Conservation (phyloP, 2,888 invertebrate genomes). For the Keiferia lycopersicella region DNA sequence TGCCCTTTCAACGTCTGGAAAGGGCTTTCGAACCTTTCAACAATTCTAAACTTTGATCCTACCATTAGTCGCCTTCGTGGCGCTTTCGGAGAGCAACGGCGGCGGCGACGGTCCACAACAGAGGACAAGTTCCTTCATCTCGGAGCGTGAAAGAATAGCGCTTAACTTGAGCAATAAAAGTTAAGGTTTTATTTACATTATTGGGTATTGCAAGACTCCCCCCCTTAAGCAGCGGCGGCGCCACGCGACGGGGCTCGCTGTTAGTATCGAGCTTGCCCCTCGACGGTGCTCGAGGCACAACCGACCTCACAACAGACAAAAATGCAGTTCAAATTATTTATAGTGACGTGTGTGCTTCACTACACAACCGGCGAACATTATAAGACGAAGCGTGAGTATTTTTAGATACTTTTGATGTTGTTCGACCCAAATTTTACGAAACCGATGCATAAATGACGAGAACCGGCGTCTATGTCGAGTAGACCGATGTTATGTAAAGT, state of each 20-base stretch:
- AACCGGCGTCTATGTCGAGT: neutral
- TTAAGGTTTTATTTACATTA: conserved; percentile 73
- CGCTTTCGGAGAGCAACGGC: neutral
- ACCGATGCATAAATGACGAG: neutral
- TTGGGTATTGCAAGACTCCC: conserved; percentile 74
- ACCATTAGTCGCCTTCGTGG: neutral
- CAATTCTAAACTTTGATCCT: neutral
- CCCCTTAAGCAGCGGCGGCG: conserved; percentile 46
- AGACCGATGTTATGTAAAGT: conserved; percentile 13
- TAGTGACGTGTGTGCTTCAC: conserved; percentile 68
- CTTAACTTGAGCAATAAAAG: conserved; percentile 38
- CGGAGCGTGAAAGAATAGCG: neutral
- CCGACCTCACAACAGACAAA: conserved; percentile 45
- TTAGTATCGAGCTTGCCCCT: conserved; percentile 66
- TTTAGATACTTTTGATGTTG: conserved; percentile 36
- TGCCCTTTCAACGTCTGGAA: conserved; percentile 16
- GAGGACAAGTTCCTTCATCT: neutral
- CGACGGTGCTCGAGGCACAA: conserved; percentile 61
- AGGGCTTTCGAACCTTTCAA: neutral
- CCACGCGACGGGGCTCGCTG: conserved; percentile 48
- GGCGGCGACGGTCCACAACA: no score
- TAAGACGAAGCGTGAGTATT: conserved; percentile 74
- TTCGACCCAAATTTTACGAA: conserved; percentile 20
- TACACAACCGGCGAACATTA: conserved; percentile 62
- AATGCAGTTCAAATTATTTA: conserved; percentile 68